Base-by-base conservation (phyloP, 1,140 invertebrate genomes). In the Pollicipes pollicipes region DNA sequence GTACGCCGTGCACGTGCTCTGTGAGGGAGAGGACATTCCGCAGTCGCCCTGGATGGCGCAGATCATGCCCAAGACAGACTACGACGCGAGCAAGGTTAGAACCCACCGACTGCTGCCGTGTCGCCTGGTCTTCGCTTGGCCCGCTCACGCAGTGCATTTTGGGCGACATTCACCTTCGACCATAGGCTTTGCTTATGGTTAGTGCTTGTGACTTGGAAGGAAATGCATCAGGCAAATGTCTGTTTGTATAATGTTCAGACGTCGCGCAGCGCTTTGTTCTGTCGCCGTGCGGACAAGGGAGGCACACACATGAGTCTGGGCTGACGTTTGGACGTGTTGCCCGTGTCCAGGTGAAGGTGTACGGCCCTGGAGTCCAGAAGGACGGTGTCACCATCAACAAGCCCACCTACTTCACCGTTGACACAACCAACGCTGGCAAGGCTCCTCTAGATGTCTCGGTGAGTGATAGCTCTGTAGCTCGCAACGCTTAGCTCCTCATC, bases 1-100 rank as follows among this genome's bases (percentile, higher is more conserved):
- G 76, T 96, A 96, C 77, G 91, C 90, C 13, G 88, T 96, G 8
- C 93, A 95, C 21, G 45, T 58, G 45, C 81, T 94, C 30, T 93
- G 91, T 76, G 88, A 93, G 77, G 85, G 86, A 72, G 89, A 58
- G 78, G 90, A 93, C 78, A 91, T 93, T 78, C 88, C 88, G 17
- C 87, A 88, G 45, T 89, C 88, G 3, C 90, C 90, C 0, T 90
- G 88, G 75, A 88, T 91, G 72, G 86, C 89, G 37, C 84, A 89
- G 74, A 87, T 93, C 24, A 76, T 88, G 28, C 86, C 88, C 0
- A 85, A 85, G 73, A 84, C 84, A 17, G 87, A 89, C 74, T 90
- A 88, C 75, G 84, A 87, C 79, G 89, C 90, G 0, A 88, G 90
- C 71, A 87, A 89, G 82, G 86, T 88, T 76, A 75, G 73, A 26